Evolutionary conservation across 2,888 invertebrate species (phyloP).

Genomic region (Idaea aversata): DNA sequence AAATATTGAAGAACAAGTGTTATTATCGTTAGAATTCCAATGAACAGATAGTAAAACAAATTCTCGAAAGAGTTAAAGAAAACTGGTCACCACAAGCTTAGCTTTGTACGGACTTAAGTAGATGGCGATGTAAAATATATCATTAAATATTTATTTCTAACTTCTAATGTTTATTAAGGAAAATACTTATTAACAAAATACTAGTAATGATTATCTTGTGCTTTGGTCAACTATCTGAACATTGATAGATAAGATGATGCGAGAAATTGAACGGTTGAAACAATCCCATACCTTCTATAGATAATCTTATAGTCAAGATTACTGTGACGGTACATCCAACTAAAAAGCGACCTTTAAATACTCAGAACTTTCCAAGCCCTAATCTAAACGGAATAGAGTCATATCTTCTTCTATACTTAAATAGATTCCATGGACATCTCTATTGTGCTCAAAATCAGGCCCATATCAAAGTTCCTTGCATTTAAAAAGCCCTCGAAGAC

Average conservation of each 20-base stretch:
- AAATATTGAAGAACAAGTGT: conserved; percentile 30
- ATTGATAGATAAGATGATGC: conserved; percentile 25
- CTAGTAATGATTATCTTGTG: background rate
- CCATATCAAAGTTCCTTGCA: background rate
- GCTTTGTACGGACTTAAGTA: background rate
- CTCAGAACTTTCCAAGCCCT: conserved; percentile 17
- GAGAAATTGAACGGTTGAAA: conserved; percentile 26
- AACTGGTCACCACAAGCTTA: background rate
- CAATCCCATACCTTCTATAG: conserved; percentile 62
- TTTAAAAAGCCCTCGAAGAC: background rate
- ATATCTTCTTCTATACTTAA: background rate
- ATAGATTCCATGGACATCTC: background rate
- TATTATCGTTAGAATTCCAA: conserved; percentile 10
- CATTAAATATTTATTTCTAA: no score
- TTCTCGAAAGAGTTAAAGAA: background rate
- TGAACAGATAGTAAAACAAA: conserved; percentile 18
- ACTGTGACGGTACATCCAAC: conserved; percentile 64
- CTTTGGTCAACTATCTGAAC: conserved; percentile 20
- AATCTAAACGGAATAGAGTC: background rate
- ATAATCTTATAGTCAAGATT: conserved; percentile 72
- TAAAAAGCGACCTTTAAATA: conserved; percentile 41
- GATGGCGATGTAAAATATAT: background rate
- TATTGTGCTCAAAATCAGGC: background rate
- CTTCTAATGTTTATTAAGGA: no score
- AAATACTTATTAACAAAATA: no score